Evolutionary conservation across 1,140 invertebrate species (phyloP).

Genomic region (Apolygus lucorum): DNA sequence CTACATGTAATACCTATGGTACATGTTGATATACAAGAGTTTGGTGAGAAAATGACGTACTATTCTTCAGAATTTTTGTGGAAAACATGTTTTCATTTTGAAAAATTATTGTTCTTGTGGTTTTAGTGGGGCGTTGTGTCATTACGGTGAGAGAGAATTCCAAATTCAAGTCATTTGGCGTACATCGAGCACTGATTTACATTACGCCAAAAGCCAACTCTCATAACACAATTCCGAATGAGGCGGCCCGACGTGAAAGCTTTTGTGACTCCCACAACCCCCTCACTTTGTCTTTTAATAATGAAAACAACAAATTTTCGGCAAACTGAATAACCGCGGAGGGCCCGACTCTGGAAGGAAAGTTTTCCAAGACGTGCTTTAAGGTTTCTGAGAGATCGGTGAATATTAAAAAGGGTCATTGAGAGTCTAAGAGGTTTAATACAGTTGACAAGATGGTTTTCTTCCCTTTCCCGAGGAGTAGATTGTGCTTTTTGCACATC

Average conservation of each 20-base stretch:
- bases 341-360: neutral
- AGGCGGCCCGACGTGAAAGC: neutral
- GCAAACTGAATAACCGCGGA: slow-evolving; percentile 11
- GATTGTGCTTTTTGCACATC: slow-evolving; percentile 5
- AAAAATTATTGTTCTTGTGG: too few species aligned
- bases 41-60: too few species aligned
- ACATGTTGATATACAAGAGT: too few species aligned
- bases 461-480: neutral
- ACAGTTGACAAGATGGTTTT: slow-evolving; percentile 16
- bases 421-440: slow-evolving; percentile 16
- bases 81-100: too few species aligned
- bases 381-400: neutral
- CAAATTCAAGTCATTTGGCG: neutral
- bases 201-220: neutral
- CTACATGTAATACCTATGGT: too few species aligned
- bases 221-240: neutral
- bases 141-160: neutral
- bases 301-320: slow-evolving; percentile 5
- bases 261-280: neutral
- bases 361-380: neutral
- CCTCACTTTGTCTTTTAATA: slow-evolving; percentile 7
- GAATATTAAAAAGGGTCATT: slow-evolving; percentile 14
- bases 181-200: neutral
- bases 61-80: too few species aligned
- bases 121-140: too few species aligned